phyloP scores from a whole-genome alignment of 2,888 invertebrate genomes.

The Zhengitettix transpicula region DNA sequence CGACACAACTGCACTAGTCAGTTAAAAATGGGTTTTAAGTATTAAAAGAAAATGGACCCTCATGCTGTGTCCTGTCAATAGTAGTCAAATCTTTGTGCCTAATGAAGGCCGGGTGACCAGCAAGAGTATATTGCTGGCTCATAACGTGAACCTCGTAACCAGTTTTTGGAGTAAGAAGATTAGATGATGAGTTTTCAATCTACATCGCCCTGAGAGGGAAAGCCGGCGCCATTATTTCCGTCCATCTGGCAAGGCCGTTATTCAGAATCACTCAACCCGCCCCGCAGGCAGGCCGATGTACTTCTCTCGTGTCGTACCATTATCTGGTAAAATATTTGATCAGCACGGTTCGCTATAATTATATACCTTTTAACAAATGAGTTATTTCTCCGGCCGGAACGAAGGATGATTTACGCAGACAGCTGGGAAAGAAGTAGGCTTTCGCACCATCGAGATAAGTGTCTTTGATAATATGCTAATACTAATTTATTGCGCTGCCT shows the following conservation, averaged over 20 bases:
- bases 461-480: slow-evolving; percentile 24
- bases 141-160: no score
- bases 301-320: slow-evolving; percentile 9
- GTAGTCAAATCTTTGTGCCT: no score
- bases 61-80: no score
- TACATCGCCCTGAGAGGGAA: no score
- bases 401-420: slow-evolving; percentile 20
- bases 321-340: slow-evolving; percentile 13
- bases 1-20: no score
- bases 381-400: slow-evolving; percentile 19
- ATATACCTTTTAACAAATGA: slow-evolving; percentile 23
- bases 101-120: no score
- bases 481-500: slow-evolving; percentile 18
- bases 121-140: no score
- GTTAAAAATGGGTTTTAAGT: no score
- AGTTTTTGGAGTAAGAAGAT: no score
- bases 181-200: no score
- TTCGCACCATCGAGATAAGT: slow-evolving; percentile 17
- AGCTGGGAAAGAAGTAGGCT: slow-evolving; percentile 5
- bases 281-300: neutral
- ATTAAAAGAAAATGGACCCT: no score
- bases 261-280: neutral
- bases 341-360: slow-evolving; percentile 18
- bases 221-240: no score
- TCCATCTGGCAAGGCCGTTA: neutral